Base-by-base conservation (phyloP, 2,113 vertebrate species). In the Archilochus colubris region DNA sequence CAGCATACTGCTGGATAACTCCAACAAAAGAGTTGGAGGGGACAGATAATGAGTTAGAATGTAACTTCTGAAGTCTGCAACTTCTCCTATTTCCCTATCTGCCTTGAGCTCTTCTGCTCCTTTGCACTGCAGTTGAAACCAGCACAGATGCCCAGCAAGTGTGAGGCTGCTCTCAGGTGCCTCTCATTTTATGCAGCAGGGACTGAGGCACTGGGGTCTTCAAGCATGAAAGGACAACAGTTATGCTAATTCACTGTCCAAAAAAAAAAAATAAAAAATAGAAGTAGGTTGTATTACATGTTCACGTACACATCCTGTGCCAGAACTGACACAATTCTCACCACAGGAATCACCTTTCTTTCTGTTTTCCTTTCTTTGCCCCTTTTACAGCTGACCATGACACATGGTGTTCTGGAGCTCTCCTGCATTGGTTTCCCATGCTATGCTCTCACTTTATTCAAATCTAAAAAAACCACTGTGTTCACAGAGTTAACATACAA, bases 61-160 rank as follows among this genome's bases (percentile, higher is more conserved):
- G 12, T 31, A 54, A 57, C 12, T 90, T 68, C 23, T 40, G 30
- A 86, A 44, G 11, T 10, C 36, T 61, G 21, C 33, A 82, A 17
- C 36, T 90, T 72, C 44, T 61, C 31, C 22, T 43, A 3, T 13
- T 54, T 11, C n/a, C 48, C 22, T 13, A 0, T n/a, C 63, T 58
- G 40, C 21, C 27, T 72, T 2, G 1, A 82, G 28, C 10, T 59
- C 19, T 22, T 38, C 63, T n/a, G 6, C 28, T 36, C n/a, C 63
- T 44, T 19, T 7, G 5, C 64, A 43, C 0, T 48, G 33, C 9
- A 54, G 48, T 8, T 0, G 0, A 51, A 11, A 67, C 7, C 61
- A 68, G 22, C 53, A 59, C 27, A 46, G 28, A 24, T 31, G 10
- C 9, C 14, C 80, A 87, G 58, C 20, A 72, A 87, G 25, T 4